These are phyloP conservation scores for Pagetopsis macropterus DNA, from an alignment of 2,797 vertebrate genomes.

Conservation along the genomic window DNA sequence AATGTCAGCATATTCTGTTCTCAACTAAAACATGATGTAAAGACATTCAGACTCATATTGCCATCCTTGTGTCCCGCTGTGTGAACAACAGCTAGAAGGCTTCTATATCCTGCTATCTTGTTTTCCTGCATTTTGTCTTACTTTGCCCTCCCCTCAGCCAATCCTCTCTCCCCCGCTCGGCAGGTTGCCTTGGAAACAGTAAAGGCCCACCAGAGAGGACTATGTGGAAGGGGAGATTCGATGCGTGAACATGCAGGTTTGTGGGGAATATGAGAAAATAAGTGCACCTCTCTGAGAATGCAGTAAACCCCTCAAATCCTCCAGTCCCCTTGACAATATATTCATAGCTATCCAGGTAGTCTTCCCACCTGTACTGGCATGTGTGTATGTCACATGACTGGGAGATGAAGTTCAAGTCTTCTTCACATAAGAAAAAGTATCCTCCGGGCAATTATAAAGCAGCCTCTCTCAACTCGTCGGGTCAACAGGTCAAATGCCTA, in stretches of 20 bases:
- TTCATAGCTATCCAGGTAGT: not conserved
- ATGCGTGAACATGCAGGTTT: slow-evolving; percentile 59
- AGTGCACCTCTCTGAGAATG: slow-evolving; percentile 5
- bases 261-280: slow-evolving; percentile 35
- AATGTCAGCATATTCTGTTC: not conserved
- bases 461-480: not conserved
- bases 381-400: not conserved
- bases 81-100: slow-evolving; percentile 6
- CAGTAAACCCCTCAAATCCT: slow-evolving; percentile 15
- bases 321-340: not conserved
- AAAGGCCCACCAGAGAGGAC: slow-evolving; percentile 72
- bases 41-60: not conserved
- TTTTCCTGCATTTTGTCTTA: slow-evolving; percentile 47
- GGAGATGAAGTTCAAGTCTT: not conserved
- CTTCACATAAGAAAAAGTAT: not conserved
- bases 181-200: slow-evolving; percentile 85
- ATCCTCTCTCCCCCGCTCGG: slow-evolving; percentile 54
- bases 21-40: not conserved
- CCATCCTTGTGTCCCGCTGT: not conserved
- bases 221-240: slow-evolving; percentile 49
- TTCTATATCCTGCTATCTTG: slow-evolving; percentile 12
- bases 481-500: slow-evolving; percentile 20
- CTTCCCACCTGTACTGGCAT: not conserved
- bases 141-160: slow-evolving; percentile 52
- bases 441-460: not conserved